Conservation (phyloP, 2,888 invertebrate genomes). For the Pasiphila rectangulata region DNA sequence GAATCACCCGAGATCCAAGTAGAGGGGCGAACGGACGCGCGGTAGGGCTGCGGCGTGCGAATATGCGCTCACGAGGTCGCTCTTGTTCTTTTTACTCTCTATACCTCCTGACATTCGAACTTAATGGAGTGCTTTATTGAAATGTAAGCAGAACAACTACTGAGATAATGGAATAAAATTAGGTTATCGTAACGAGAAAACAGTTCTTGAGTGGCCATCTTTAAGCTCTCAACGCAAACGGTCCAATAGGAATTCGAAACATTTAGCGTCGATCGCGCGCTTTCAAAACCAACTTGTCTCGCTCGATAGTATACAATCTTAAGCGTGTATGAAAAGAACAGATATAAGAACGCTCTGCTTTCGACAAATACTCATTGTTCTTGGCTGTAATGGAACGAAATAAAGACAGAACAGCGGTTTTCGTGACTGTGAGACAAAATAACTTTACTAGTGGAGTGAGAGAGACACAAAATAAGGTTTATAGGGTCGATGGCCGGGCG, state of each 20-base stretch:
- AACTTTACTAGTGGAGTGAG: conserved; percentile 51
- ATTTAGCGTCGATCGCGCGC: conserved; percentile 50
- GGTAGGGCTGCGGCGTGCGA: conserved; percentile 49
- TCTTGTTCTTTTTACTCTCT: conserved; percentile 71
- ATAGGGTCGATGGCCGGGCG: conserved; percentile 77
- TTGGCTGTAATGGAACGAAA: conserved; percentile 78
- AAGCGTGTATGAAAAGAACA: conserved; percentile 55
- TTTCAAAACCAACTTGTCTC: conserved; percentile 55
- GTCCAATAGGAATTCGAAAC: conserved; percentile 75
- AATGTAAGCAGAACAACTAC: conserved; percentile 70
- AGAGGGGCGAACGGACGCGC: conserved; percentile 26
- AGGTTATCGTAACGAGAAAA: conserved; percentile 78
- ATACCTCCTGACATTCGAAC: conserved; percentile 75
- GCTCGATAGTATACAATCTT: conserved; percentile 38
- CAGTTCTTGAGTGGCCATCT: conserved; percentile 75
- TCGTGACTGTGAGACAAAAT: conserved; percentile 75
- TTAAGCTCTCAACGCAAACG: conserved; percentile 60
- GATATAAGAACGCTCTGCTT: conserved; percentile 63
- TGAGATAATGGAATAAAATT: conserved; percentile 73
- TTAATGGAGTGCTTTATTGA: conserved; percentile 75
- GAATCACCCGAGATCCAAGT: conserved; percentile 50
- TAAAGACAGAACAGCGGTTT: conserved; percentile 79
- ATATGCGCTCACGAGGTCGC: conserved; percentile 66
- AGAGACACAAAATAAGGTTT: conserved; percentile 65
- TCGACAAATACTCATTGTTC: conserved; percentile 77